These are phyloP conservation scores for Scophthalmus maximus DNA, from an alignment of 2,113 vertebrate species.

Conservation along the genomic window DNA sequence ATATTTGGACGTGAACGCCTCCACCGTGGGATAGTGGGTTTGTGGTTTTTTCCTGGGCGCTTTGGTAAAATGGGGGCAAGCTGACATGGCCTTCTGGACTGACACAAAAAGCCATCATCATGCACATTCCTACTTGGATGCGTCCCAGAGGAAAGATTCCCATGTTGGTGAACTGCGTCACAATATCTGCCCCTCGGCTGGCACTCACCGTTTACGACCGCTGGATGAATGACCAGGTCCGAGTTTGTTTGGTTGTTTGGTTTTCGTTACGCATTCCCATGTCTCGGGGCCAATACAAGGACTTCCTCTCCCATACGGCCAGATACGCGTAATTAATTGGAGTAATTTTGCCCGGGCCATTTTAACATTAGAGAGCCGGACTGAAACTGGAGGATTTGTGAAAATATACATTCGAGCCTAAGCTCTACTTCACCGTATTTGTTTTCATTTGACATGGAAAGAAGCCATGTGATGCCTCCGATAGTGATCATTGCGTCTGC, in stretches of 20 bases:
- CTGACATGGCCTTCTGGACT: slow-evolving; percentile 32
- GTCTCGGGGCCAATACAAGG: slow-evolving; percentile 70
- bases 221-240: slow-evolving; percentile 47
- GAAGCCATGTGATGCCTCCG: slow-evolving; percentile 45
- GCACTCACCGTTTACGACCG: slow-evolving; percentile 15
- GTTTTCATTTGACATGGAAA: slow-evolving; percentile 47
- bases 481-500: background rate
- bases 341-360: slow-evolving; percentile 54
- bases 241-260: slow-evolving; percentile 76
- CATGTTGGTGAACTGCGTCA: slow-evolving; percentile 38
- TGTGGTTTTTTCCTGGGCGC: slow-evolving; percentile 7
- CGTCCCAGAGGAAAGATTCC: slow-evolving; percentile 53
- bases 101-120: slow-evolving; percentile 37
- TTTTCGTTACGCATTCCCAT: slow-evolving; percentile 70
- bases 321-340: slow-evolving; percentile 78
- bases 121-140: slow-evolving; percentile 44
- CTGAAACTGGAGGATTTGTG: slow-evolving; percentile 68
- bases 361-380: slow-evolving; percentile 52
- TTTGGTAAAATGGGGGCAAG: slow-evolving; percentile 41
- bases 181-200: slow-evolving; percentile 19
- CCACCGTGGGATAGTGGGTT: slow-evolving; percentile 41
- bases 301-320: slow-evolving; percentile 78
- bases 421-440: slow-evolving; percentile 48
- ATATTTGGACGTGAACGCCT: slow-evolving; percentile 48
- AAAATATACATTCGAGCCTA: slow-evolving; percentile 75